phyloP scores from a whole-genome alignment of 1,140 invertebrate genomes.

The Ridgeia piscesae region DNA sequence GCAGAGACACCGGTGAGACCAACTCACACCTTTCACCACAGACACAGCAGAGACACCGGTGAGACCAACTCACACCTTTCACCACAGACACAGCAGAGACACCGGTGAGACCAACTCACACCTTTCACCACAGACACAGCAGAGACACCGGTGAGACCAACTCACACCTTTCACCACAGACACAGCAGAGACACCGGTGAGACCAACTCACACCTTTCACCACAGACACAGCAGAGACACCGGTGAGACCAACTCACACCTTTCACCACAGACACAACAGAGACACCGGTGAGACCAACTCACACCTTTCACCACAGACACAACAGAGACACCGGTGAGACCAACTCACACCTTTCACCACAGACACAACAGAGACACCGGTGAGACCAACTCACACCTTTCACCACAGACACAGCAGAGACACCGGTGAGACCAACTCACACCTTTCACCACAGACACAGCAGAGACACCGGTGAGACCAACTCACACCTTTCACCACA shows the following conservation, averaged over 20 bases:
- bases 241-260: background rate
- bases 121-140: slow-evolving; percentile 28
- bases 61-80: background rate
- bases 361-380: slow-evolving; percentile 29
- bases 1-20: slow-evolving; percentile 1
- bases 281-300: background rate
- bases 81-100: slow-evolving; percentile 29
- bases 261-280: slow-evolving; percentile 29
- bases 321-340: slow-evolving; percentile 13
- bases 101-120: background rate
- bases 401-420: slow-evolving; percentile 29
- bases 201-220: background rate
- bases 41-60: slow-evolving; percentile 20
- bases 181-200: slow-evolving; percentile 7
- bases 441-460: slow-evolving; percentile 27
- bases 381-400: background rate
- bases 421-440: background rate
- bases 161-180: slow-evolving; percentile 25
- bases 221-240: slow-evolving; percentile 30
- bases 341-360: background rate
- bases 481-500: slow-evolving; percentile 20
- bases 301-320: slow-evolving; percentile 25
- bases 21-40: slow-evolving; percentile 20
- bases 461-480: slow-evolving; percentile 1
- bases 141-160: slow-evolving; percentile 8